Evolutionary conservation across 2,113 vertebrate species (phyloP).

Genomic region (Acrocephalus arundinaceus): DNA sequence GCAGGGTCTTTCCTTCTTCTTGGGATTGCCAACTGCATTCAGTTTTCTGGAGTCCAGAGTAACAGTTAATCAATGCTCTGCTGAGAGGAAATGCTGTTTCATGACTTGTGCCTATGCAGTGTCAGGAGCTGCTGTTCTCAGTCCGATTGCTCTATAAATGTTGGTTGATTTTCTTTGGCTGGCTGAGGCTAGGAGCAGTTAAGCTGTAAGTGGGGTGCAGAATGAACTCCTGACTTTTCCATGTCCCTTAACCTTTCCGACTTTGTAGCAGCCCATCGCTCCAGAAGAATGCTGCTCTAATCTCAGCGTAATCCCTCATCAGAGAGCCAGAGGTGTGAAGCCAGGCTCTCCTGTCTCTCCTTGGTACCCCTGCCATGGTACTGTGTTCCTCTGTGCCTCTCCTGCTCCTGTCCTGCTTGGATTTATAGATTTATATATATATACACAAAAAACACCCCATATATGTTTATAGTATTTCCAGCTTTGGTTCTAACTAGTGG

Average conservation of each 20-base stretch:
- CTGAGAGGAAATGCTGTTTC: not conserved
- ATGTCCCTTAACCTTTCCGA: not conserved
- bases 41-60: not conserved
- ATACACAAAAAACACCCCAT: not conserved
- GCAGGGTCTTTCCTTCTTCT: not conserved
- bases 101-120: accelerated
- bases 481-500: slow-evolving; percentile 42
- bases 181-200: not conserved
- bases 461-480: not conserved
- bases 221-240: not conserved
- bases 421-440: not conserved
- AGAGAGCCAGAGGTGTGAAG: accelerated
- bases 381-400: not conserved
- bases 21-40: not conserved
- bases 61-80: not conserved
- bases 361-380: not conserved
- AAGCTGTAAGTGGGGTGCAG: not conserved
- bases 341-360: not conserved
- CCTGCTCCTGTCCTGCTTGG: not conserved
- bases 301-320: accelerated
- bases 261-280: not conserved
- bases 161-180: not conserved
- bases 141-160: not conserved
- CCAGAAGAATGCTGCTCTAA: not conserved
- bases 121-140: not conserved